Evolutionary conservation across 2,113 vertebrate genomes (phyloP).

Genomic region (Hemibagrus wyckioides): DNA sequence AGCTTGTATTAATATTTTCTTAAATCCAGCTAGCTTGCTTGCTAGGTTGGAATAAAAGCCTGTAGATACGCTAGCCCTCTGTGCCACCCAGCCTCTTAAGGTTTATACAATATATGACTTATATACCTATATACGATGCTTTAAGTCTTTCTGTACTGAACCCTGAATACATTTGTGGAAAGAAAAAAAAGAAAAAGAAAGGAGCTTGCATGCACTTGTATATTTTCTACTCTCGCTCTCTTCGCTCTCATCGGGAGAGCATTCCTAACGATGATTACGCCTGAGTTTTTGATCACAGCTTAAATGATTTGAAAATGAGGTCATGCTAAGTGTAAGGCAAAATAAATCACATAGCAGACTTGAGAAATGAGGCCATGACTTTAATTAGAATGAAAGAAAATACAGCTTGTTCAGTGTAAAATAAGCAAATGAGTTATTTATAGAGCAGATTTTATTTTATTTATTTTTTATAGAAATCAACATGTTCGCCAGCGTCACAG

Average conservation of each 20-base stretch:
- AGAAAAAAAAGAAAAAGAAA: slow-evolving; percentile 9
- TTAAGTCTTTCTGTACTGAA: neutral
- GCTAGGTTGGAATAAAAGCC: neutral
- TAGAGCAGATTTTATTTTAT: neutral
- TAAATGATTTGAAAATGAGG: neutral
- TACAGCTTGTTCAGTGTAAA: neutral
- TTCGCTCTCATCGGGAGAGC: neutral
- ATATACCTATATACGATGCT: neutral
- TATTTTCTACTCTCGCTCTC: neutral
- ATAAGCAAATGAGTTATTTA: neutral
- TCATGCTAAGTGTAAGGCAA: neutral
- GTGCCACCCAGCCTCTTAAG: neutral
- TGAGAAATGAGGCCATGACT: neutral
- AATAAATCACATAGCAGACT: neutral
- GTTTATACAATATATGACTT: neutral
- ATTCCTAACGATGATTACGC: slow-evolving; percentile 1
- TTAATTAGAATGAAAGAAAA: neutral
- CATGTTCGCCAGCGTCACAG: neutral
- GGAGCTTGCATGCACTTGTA: slow-evolving; percentile 8
- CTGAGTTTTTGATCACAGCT: slow-evolving; percentile 1
- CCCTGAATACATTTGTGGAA: neutral
- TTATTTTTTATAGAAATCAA: too few relatives aligned
- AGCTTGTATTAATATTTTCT: neutral
- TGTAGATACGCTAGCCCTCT: neutral
- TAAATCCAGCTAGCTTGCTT: neutral